Evolutionary conservation across 2,888 invertebrate genomes (phyloP).

Genomic region (Dryomyza anilis): DNA sequence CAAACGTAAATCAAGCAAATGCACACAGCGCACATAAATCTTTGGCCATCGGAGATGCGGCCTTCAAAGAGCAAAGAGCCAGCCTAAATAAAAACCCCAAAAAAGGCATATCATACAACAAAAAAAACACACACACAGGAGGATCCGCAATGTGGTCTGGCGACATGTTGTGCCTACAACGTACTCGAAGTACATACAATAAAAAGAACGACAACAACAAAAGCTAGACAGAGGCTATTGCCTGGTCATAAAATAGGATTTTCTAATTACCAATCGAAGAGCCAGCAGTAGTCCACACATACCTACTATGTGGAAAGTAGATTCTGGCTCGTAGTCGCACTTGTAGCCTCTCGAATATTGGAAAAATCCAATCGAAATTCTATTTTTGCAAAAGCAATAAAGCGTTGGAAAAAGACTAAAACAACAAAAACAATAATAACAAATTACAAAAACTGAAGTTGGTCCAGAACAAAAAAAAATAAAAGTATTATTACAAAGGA

Average conservation of each 20-base stretch:
- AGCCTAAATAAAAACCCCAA: not conserved
- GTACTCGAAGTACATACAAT: too few species aligned
- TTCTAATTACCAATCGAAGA: conserved; percentile 31
- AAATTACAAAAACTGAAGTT: not conserved
- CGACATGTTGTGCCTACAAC: not conserved
- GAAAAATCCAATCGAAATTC: conserved; percentile 26
- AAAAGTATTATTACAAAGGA: too few species aligned
- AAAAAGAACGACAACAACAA: conserved; percentile 1
- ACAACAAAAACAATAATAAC: not conserved
- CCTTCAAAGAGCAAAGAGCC: too few species aligned
- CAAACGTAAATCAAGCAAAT: conserved; percentile 23
- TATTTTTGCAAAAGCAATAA: conserved; percentile 21
- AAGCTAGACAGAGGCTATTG: conserved; percentile 2
- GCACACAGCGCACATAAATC: conserved; percentile 17
- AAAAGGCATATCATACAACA: not conserved
- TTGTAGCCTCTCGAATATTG: conserved; percentile 15
- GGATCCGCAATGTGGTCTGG: not conserved
- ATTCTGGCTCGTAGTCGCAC: too few species aligned
- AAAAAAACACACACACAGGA: too few species aligned
- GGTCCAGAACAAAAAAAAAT: not conserved
- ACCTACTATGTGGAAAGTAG: too few species aligned
- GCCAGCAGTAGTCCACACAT: not conserved
- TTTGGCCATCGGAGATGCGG: too few species aligned
- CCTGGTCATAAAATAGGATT: conserved; percentile 31
- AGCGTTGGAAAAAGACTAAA: not conserved